phyloP scores from a whole-genome alignment of 2,113 vertebrate genomes.

The Zosterops japonicus region DNA sequence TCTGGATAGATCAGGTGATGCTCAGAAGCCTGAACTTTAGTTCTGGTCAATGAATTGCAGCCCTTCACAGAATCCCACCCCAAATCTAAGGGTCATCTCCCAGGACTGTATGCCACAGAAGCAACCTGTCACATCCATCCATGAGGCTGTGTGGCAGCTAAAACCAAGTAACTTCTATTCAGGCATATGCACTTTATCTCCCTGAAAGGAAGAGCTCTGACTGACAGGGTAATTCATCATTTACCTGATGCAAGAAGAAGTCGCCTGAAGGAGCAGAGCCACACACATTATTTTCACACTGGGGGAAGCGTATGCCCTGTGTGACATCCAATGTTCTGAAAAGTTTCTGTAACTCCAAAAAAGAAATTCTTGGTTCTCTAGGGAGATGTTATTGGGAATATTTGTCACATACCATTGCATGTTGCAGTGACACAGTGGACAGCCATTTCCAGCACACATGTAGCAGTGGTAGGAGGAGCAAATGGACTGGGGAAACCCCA shows the following conservation, averaged over 20 bases:
- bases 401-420: fast-evolving
- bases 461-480: neutral
- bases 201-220: constrained; percentile 40
- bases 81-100: neutral
- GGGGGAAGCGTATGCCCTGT: neutral
- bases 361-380: neutral
- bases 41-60: neutral
- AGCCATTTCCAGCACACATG: neutral
- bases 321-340: neutral
- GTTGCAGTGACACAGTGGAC: neutral
- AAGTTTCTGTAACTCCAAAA: constrained; percentile 6
- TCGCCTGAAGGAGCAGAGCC: constrained; percentile 26
- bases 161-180: constrained; percentile 27
- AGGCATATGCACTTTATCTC: constrained; percentile 49
- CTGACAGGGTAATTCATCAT: constrained; percentile 66
- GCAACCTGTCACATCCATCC: neutral
- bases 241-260: constrained; percentile 52
- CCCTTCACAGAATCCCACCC: neutral
- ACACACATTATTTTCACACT: constrained; percentile 30
- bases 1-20: neutral
- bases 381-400: neutral
- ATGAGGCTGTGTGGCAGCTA: neutral
- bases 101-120: neutral
- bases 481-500: neutral
- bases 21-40: neutral